Evolutionary conservation across 1,140 invertebrate species (phyloP), one percentile per base, ranked within the genome.

Genomic region (Trichogramma pretiosum): DNA sequence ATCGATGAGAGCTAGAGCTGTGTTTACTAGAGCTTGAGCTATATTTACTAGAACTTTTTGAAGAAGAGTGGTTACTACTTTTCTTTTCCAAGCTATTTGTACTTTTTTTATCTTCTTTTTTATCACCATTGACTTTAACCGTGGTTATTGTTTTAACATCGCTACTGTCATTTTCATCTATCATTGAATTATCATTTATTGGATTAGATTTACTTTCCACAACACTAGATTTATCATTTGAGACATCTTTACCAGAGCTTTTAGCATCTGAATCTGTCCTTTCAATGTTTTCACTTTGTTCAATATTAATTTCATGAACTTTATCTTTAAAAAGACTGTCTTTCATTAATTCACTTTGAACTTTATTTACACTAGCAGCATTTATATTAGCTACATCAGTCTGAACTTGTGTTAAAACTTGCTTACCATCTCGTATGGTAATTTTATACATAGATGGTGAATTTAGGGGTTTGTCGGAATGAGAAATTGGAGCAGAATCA

Each of bases 381-480:
- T 56, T 63, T 52, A 62, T 59, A 48, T 66, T 65, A 4, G 57
- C 23, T 22, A 59, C 59, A 43, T 70, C 65, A 13, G 70, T 64
- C 14, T 74, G 74, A 40, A 84, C 72, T 70, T 84, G 80, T 7
- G 79, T 79, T 48, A 85, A 66, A 34, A 84, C 73, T 63, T 84
- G 78, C 65, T 84, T 83, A 9, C 83, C 83, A 72, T 85, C 83
- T 56, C 81, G 78, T 51, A 85, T 74, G 23, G 79, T 78, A 55
- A 85, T 79, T 72, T 85, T 87, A 57, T 76, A 78, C 49, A 77
- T 74, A 26, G 64, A 61, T 18, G 49, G 32, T 37, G 38, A n/a
- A n/a, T n/a, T n/a, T n/a, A n/a, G n/a, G n/a, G n/a, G n/a, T n/a
- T n/a, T n/a, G n/a, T n/a, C n/a, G n/a, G n/a, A n/a, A n/a, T n/a